Evolutionary conservation across 2,113 vertebrate species (phyloP), one percentile per base, ranked within the genome.

Genomic region (Eulacestoma nigropectus): DNA sequence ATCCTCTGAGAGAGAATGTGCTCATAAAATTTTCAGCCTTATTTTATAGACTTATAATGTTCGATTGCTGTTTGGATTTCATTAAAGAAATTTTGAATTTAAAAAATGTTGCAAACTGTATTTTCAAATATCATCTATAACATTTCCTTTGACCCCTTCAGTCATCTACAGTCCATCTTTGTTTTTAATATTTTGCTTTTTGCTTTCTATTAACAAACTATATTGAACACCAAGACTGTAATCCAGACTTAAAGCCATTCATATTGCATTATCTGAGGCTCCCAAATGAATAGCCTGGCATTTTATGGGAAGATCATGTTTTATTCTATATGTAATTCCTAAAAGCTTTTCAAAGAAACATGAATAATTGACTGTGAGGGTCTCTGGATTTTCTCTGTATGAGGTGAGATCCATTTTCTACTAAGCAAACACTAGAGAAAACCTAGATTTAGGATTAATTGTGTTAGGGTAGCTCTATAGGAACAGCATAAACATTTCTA

Each of bases 281-380:
- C 86, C 94, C 93, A 96, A 92, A 80, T 97, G 97, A 97, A 96
- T 96, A 93, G 87, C 94, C 83, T 88, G 89, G 97, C 96, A 97
- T 97, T 95, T 97, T 97, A 97, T 92, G 90, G 96, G 80, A 91
- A 97, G 97, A 97, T 97, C 96, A 96, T 97, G 92, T 98, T 98
- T 97, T 98, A 96, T 97, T 97, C 96, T 96, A 96, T 96, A 97
- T 93, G 84, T 97, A 97, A 97, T 97, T 97, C 94, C 88, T 98
- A 96, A 98, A 98, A 98, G 94, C 97, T 97, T 98, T 97, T 96
- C 13, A 89, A 81, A 83, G 94, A 93, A 92, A 9, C 72, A 96
- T 96, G 76, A 97, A 97, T 97, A 97, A 98, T 97, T 97, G 97
- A 93, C 95, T 97, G 90, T 83, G 92, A 97, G 39, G 35, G 73